Percentiles rank a stretch among this genome's conserved stretches.
Conservation (phyloP, 2,113 vertebrate species). For the cattle (Bos taurus) region DNA sequence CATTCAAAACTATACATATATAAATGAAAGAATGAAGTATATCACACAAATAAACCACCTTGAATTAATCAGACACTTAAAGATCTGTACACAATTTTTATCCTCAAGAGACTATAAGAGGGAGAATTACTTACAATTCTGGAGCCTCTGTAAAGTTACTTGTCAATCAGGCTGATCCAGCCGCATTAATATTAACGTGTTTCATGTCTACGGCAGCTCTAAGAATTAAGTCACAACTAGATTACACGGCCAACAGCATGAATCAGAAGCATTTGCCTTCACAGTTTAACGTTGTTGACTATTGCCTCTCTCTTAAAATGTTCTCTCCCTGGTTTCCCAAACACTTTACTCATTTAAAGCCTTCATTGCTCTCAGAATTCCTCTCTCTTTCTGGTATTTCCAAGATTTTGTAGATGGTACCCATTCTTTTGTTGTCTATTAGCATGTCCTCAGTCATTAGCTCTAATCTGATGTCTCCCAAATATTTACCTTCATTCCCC, state of each 20-base stretch:
- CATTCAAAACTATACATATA: conserved; percentile 26
- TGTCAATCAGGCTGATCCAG: conserved; percentile 24
- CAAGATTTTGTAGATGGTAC: background rate
- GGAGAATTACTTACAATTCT: background rate
- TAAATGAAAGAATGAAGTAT: conserved; percentile 53
- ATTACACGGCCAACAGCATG: background rate
- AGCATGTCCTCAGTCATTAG: background rate
- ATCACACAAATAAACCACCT: conserved; percentile 32
- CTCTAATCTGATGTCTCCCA: background rate
- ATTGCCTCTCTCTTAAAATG: background rate
- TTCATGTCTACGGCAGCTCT: background rate
- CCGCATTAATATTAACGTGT: background rate
- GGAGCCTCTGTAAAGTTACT: background rate
- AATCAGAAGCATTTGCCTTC: background rate
- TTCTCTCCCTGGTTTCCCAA: background rate
- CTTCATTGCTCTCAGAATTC: background rate
- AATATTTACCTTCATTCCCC: background rate
- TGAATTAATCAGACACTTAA: conserved; percentile 54
- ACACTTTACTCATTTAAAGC: background rate
- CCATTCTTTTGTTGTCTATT: background rate
- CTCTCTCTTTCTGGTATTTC: background rate
- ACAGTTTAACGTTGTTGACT: background rate
- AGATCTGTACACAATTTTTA: background rate
- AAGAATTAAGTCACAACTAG: conserved; percentile 31
- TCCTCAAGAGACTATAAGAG: background rate